Base-by-base conservation (phyloP, 2,888 invertebrate species). In the Eueremaeus valkanovi region DNA sequence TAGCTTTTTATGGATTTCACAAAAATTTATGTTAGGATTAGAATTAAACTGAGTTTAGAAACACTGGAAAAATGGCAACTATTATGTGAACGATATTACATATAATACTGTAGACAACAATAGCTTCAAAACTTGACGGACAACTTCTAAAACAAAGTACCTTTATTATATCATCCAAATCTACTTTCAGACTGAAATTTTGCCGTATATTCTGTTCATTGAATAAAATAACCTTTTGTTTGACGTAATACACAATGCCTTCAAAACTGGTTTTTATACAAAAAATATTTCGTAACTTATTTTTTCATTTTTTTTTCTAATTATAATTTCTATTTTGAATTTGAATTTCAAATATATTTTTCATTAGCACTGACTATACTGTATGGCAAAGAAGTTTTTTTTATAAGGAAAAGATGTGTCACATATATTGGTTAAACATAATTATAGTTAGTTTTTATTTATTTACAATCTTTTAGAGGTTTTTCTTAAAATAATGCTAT, bases 221-320 rank as follows among this genome's bases (percentile, higher is more conserved):
- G n/a, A 51, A 51, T 51, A 27, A 8, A 55, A 13, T 61, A 1
- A 18, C 18, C 31, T 36, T 27, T 1, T 33, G 27, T 63, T n/a
- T 63, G 36, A 63, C 63, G 63, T 63, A 33, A 63, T 21, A 63
- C n/a, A 33, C 63, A 63, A 63, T 63, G 29, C 63, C 8, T 63
- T 63, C 6, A 61, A 61, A 61, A 61, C 61, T 61, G 61, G 61
- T 61, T 61, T 61, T 9, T 9, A 24, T 6, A 6, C 24, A 5
- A 18, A 45, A 45, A 45, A 45, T 18, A 16, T 45, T 45, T 45
- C 45, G 45, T 45, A 45, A 45, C 45, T 45, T 45, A 11, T 36
- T 36, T 8, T 36, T 36, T 11, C 36, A 8, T n/a, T n/a, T 8
- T 11, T 36, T 36, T 36, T 36, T 36, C 11, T 36, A 36, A 36